Evolutionary conservation across 2,797 vertebrate genomes (phyloP).

Genomic region (Myotis pilosus): DNA sequence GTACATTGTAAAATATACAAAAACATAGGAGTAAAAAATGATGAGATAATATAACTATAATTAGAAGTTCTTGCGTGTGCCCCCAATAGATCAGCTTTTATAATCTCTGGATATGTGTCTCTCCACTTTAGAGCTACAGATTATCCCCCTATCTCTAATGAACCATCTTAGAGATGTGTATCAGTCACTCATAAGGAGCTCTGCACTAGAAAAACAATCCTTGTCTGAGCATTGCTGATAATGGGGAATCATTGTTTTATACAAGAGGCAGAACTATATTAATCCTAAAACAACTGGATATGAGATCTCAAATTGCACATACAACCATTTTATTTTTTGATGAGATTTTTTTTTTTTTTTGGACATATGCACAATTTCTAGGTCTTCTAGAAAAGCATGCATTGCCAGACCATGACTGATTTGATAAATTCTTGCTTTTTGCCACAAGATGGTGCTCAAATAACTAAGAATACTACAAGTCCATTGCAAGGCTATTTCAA

Average conservation of each 20-base stretch:
- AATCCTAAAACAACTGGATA: not conserved
- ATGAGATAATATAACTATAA: not conserved
- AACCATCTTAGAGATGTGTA: not conserved
- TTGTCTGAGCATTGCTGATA: not conserved
- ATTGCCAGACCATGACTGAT: not conserved
- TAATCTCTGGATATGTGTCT: not conserved
- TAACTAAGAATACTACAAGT: not conserved
- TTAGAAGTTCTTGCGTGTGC: not conserved
- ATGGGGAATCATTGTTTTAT: not conserved
- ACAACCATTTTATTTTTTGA: not conserved
- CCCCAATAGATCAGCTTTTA: not conserved
- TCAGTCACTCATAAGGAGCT: not conserved
- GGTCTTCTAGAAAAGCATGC: not conserved
- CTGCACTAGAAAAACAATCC: not conserved
- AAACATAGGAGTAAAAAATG: not conserved
- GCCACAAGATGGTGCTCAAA: conserved; percentile 83
- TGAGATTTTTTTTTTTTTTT: not conserved
- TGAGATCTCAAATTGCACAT: not conserved
- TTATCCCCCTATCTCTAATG: not conserved
- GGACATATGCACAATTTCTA: not conserved
- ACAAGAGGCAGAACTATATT: not conserved
- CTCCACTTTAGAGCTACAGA: not conserved
- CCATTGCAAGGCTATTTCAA: not conserved
- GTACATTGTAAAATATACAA: not conserved
- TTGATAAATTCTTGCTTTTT: conserved; percentile 52